A percentile compares a stretch with the other conserved stretches of the same genome.
Evolutionary conservation across 2,113 vertebrate species (phyloP).

Genomic region (Embiotoca jacksoni): DNA sequence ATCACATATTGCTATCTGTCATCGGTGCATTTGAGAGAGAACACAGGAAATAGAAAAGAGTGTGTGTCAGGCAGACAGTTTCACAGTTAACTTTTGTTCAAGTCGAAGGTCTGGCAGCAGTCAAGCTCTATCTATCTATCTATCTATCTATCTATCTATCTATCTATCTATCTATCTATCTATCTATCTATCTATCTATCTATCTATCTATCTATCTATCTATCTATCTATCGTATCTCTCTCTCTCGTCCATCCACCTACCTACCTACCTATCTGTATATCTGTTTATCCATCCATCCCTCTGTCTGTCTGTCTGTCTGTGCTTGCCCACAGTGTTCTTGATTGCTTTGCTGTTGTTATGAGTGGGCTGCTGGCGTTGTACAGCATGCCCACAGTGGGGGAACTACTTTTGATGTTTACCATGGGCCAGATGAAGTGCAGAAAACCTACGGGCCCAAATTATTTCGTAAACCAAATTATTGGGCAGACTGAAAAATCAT

Average conservation of each 20-base stretch:
- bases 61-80: constrained; percentile 27
- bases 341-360: constrained; percentile 18
- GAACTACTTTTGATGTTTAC: constrained; percentile 26
- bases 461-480: constrained; percentile 38
- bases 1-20: constrained; percentile 44
- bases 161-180: no score
- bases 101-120: background rate
- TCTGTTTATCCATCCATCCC: background rate
- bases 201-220: no score
- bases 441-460: constrained; percentile 22
- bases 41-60: constrained; percentile 18
- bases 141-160: background rate
- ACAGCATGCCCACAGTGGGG: constrained; percentile 1
- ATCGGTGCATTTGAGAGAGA: constrained; percentile 28
- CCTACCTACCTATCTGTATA: background rate
- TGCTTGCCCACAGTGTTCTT: background rate
- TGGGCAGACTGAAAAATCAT: constrained; percentile 14
- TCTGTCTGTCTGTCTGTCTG: background rate
- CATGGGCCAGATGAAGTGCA: constrained; percentile 18
- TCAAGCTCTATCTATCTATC: background rate
- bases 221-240: background rate
- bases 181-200: no score
- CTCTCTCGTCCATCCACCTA: background rate
- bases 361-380: constrained; percentile 31
- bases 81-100: constrained; percentile 19